A percentile compares a stretch with the other conserved stretches of the same genome.
These are phyloP conservation scores for Pachycephus smyrnensis DNA, from an alignment of 2,888 invertebrate genomes.

Conservation along the genomic window DNA sequence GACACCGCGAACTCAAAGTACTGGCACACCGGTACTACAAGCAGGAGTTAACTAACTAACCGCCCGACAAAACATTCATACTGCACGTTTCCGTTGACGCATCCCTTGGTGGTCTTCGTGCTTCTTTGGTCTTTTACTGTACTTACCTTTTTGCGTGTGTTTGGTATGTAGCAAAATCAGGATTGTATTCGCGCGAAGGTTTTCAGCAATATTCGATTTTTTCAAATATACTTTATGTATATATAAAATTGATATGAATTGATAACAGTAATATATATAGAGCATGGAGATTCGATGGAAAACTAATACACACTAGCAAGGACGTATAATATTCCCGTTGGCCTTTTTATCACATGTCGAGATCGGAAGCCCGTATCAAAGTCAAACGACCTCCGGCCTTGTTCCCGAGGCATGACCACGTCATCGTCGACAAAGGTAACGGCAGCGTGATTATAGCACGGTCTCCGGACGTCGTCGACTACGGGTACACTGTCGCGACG, in stretches of 20 bases:
- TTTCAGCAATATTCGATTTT: no score
- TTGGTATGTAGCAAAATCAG: neutral
- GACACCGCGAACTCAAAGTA: conserved; percentile 11
- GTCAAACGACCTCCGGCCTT: neutral
- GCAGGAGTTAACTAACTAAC: neutral
- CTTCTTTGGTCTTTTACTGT: neutral
- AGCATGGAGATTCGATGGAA: no score
- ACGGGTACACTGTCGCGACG: conserved; percentile 21
- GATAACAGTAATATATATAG: neutral
- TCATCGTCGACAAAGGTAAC: conserved; percentile 3
- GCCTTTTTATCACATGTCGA: neutral
- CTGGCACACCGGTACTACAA: neutral
- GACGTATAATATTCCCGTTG: neutral
- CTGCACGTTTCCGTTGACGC: neutral
- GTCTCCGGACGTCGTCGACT: conserved; percentile 27
- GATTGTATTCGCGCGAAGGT: neutral
- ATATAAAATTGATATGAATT: neutral
- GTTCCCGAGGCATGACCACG: neutral
- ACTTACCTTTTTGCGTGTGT: neutral
- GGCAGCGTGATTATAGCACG: neutral
- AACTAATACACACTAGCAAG: neutral
- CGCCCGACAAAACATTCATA: neutral
- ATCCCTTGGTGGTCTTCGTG: neutral
- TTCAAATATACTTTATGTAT: no score
- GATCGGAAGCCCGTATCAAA: neutral